Conservation (phyloP, 2,797 vertebrate species). For the Coilia nasus region DNA sequence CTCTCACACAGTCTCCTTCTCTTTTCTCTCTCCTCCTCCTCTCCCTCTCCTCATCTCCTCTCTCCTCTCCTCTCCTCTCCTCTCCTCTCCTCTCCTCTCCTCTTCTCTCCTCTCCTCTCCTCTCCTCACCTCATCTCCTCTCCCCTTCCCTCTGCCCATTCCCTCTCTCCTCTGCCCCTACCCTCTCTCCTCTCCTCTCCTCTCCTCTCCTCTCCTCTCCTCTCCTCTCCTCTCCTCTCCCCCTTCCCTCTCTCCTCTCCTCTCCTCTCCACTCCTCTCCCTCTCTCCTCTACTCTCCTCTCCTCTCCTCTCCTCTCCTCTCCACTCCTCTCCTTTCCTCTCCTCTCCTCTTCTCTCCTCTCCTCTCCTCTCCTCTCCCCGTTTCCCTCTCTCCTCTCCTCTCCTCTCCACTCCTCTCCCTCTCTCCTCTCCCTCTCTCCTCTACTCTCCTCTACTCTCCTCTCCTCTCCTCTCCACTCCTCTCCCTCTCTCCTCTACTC, state of each 20-base stretch:
- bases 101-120: constrained; percentile 6
- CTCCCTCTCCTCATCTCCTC: too few species aligned
- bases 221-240: constrained; percentile 3
- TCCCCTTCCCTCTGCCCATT: too few species aligned
- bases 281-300: neutral
- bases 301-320: neutral
- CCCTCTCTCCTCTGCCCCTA: too few species aligned
- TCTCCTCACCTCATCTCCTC: neutral
- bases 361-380: constrained; percentile 19
- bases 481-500: neutral
- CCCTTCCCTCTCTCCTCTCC: constrained; percentile 16
- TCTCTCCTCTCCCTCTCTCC: too few species aligned
- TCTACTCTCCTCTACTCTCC: too few species aligned
- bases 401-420: too few species aligned
- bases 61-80: neutral
- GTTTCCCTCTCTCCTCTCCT: too few species aligned
- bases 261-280: neutral
- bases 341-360: constrained; percentile 18
- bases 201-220: neutral
- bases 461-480: too few species aligned
- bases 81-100: neutral
- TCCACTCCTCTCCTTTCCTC: neutral
- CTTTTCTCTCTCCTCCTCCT: constrained; percentile 34
- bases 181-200: too few species aligned
- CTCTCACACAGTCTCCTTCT: too few species aligned